Conservation (phyloP, 1,140 invertebrate genomes). For the Ips typographus region DNA sequence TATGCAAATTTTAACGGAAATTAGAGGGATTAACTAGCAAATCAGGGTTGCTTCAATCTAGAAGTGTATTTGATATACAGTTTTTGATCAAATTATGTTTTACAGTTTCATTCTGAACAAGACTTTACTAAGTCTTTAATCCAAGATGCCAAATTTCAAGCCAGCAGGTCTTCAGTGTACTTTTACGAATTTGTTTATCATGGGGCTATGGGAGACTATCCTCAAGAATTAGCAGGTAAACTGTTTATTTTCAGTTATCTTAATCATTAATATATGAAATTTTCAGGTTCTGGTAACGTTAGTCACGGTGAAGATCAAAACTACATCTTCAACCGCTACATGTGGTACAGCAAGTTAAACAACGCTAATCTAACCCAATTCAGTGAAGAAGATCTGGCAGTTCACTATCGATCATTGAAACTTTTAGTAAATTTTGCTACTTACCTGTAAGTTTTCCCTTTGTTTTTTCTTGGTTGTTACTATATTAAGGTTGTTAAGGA, state of each 20-base stretch:
- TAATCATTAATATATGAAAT: neutral
- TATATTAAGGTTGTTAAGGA: neutral
- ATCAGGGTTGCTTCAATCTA: neutral
- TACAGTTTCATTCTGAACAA: constrained; percentile 18
- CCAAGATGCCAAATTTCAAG: constrained; percentile 23
- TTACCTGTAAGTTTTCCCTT: constrained; percentile 8
- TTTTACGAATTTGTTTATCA: constrained; percentile 29
- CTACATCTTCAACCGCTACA: constrained; percentile 8
- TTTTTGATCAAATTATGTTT: neutral
- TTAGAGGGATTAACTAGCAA: neutral
- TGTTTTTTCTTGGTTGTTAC: constrained; percentile 3
- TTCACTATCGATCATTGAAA: constrained; percentile 5
- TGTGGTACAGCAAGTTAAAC: neutral
- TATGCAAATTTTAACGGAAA: constrained; percentile 2
- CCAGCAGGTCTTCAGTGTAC: constrained; percentile 14
- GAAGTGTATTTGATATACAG: no score
- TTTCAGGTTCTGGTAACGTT: constrained; percentile 11
- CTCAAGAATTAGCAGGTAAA: constrained; percentile 4
- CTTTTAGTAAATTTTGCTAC: constrained; percentile 17
- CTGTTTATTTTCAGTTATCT: neutral
- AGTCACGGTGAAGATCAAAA: constrained; percentile 13
- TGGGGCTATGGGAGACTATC: constrained; percentile 23
- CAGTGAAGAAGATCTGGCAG: neutral
- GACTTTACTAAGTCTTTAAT: constrained; percentile 25
- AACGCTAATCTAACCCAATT: constrained; percentile 8